phyloP scores from a whole-genome alignment of 2,888 invertebrate species.

The Zelleria hepariella region DNA sequence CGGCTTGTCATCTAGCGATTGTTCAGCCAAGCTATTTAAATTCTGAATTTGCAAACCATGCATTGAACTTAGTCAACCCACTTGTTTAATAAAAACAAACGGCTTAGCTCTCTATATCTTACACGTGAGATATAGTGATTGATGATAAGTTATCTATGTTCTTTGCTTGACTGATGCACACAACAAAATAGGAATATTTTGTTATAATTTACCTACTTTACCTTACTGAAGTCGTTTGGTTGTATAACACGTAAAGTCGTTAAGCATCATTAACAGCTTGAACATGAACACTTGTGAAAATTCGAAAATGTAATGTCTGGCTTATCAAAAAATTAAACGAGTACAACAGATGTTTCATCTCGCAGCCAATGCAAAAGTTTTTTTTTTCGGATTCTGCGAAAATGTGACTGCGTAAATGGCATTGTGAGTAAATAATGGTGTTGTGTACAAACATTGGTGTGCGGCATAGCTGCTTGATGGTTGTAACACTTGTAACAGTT shows the following conservation, averaged over 20 bases:
- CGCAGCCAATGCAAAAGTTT: no score
- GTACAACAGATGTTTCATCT: no score
- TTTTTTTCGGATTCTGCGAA: neutral
- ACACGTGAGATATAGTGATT: no score
- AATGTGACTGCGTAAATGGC: neutral
- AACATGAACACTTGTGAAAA: no score
- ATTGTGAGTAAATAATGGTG: constrained; percentile 40
- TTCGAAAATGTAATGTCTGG: no score
- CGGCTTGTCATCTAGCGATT: constrained; percentile 50
- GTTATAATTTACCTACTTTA: no score
- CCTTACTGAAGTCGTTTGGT: no score
- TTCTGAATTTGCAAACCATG: constrained; percentile 28
- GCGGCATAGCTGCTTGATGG: constrained; percentile 14
- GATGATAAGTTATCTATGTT: no score
- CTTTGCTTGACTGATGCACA: no score
- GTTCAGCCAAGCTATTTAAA: constrained; percentile 36
- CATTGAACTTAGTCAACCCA: neutral
- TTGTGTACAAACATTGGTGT: constrained; percentile 42
- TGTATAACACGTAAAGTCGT: no score
- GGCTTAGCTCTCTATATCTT: neutral
- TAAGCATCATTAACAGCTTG: no score
- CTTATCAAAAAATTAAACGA: no score
- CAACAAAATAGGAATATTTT: neutral
- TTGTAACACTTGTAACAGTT: constrained; percentile 32
- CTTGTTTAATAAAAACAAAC: neutral